Evolutionary conservation across 1,140 invertebrate genomes (phyloP), one percentile per base, ranked within the genome.

Genomic region (Drosophila repletoides): DNA sequence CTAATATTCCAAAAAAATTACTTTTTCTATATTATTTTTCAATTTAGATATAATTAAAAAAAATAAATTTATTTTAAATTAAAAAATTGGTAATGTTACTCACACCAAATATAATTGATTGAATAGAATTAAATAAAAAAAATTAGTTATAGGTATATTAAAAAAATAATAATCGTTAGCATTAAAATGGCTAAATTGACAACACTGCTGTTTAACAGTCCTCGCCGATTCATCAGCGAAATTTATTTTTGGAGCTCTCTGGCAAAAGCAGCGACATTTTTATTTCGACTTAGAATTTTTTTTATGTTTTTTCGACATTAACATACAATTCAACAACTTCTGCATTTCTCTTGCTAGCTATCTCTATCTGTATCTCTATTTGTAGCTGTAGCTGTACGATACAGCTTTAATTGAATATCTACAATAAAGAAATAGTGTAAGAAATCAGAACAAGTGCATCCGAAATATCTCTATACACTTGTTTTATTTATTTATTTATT

Each of bases 181-280:
- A n/a, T n/a, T n/a, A n/a, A n/a, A n/a, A n/a, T n/a, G n/a, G n/a
- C n/a, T n/a, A n/a, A n/a, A n/a, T n/a, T n/a, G n/a, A n/a, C n/a
- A n/a, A n/a, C n/a, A n/a, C n/a, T n/a, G n/a, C n/a, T n/a, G n/a
- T n/a, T 43, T 72, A 61, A 33, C 59, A 65, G 72, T 77, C 69
- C 56, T 72, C 79, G 26, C 49, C 65, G 64, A 61, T 58, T 61
- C 66, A 66, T 66, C 59, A 73, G 65, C 58, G 66, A 84, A 79
- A 83, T 83, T 77, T 83, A 83, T 83, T 83, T 83, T 83, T 83
- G 79, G 79, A 84, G 65, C 70, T 83, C 70, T 83, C 64, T 81
- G 79, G 79, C 73, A 53, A 81, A 70, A 83, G 55, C 79, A 74
- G 79, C 73, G 74, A 79, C 79, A 80, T 71, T 83, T 83, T 83